Base-by-base conservation (phyloP, 2,888 invertebrate genomes). In the Apodemia zela region DNA sequence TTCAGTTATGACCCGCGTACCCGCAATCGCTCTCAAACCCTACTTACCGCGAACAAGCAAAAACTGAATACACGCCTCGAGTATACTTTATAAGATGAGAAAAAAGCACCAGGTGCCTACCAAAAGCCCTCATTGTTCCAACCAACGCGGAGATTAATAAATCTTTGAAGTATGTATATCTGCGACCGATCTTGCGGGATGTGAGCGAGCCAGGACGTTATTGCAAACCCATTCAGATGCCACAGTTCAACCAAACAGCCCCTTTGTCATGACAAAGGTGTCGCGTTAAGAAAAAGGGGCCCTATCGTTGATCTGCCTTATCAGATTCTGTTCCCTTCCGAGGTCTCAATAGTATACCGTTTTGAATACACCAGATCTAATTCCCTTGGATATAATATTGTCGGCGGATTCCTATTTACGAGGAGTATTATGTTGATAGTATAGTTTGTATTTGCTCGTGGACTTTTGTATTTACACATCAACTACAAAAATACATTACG, bases 251-350 rank as follows among this genome's bases (percentile, higher is more conserved):
- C 87, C 87, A 87, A 89, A 90, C 89, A 90, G 87, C 79, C 83
- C 84, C 80, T 89, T 91, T 91, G 90, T 91, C 82, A 87, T 89
- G 89, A 89, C 90, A 89, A 91, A 91, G 89, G 90, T 91, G 90
- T 90, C 89, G 89, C 82, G 85, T 80, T 84, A 89, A 89, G 90
- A 89, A 90, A 90, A 90, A 89, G 86, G 87, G 85, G 80, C 84
- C 84, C 83, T 89, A 91, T 91, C 90, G 82, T 80, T 85, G 87
- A 90, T 90, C 89, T 84, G 71, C 86, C 88, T 91, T 91, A 90
- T 91, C 90, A 89, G 90, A 90, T 89, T 81, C 83, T 81, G 88
- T 87, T 89, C 89, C 90, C 89, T 89, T 89, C 87, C 87, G 85
- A 86, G 88, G 83, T 85, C 90, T 90, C 89, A 89, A 91, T 91